These are phyloP conservation scores for Exocentrus adspersus DNA, from an alignment of 2,888 invertebrate species.

Conservation along the genomic window DNA sequence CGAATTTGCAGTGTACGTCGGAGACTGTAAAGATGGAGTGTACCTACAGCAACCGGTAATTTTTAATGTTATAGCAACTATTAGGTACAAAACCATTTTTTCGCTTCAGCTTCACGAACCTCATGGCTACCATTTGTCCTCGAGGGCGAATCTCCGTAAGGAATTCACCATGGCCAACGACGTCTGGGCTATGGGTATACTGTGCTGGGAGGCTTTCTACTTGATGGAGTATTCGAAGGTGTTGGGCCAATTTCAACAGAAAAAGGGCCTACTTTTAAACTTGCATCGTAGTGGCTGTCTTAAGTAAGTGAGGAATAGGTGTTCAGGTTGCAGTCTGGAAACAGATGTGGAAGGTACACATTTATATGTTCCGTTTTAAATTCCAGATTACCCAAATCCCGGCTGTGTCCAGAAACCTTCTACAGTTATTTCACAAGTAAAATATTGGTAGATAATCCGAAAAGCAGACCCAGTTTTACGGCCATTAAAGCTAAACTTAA, in stretches of 20 bases:
- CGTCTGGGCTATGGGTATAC: constrained; percentile 12
- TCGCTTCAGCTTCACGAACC: background rate
- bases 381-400: constrained; percentile 12
- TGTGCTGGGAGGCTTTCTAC: constrained; percentile 7
- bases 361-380: background rate
- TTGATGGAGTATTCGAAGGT: background rate
- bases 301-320: background rate
- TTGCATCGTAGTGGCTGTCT: too few species aligned
- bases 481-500: constrained; percentile 17
- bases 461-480: constrained; percentile 22
- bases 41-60: too few species aligned
- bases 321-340: too few species aligned
- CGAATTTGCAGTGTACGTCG: background rate
- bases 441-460: background rate
- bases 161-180: constrained; percentile 1
- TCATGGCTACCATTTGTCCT: background rate
- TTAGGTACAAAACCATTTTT: too few species aligned
- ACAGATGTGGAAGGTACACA: too few species aligned
- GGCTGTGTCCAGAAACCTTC: constrained; percentile 6
- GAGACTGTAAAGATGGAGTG: background rate
- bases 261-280: too few species aligned
- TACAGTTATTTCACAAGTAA: background rate
- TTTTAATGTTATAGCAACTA: too few species aligned
- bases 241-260: too few species aligned
- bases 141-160: background rate